Percentiles rank a stretch among this genome's conserved stretches.
These are phyloP conservation scores for Tachycineta bicolor DNA, from an alignment of 2,113 vertebrate species.

Conservation along the genomic window DNA sequence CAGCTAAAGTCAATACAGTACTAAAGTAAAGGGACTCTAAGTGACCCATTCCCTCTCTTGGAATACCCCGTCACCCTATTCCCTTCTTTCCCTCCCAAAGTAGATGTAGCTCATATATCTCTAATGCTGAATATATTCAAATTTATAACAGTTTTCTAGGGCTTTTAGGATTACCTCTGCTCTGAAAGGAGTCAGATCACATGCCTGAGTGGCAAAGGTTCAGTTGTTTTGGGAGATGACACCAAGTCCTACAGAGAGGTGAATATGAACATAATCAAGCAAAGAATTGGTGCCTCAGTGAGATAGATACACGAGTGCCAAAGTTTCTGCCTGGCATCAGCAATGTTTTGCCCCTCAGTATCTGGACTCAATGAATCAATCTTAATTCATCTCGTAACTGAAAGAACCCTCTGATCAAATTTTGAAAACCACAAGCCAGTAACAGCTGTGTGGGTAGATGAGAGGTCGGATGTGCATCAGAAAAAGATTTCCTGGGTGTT, in stretches of 20 bases:
- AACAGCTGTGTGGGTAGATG: slow-evolving; percentile 12
- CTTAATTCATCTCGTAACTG: slow-evolving; percentile 2
- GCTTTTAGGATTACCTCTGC: background rate
- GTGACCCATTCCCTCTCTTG: background rate
- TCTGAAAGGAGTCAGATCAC: slow-evolving; percentile 1
- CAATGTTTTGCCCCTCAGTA: background rate
- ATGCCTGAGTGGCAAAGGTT: background rate
- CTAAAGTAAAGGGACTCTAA: background rate
- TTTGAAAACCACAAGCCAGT: background rate
- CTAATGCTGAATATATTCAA: slow-evolving; percentile 13
- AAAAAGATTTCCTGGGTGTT: slow-evolving; percentile 8
- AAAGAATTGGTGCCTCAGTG: background rate
- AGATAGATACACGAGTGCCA: background rate
- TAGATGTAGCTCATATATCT: background rate
- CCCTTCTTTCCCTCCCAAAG: background rate
- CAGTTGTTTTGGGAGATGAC: background rate
- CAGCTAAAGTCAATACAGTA: background rate
- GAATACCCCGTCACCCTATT: background rate
- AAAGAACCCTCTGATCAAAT: background rate
- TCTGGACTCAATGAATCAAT: background rate
- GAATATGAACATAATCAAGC: background rate
- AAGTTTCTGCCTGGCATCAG: background rate
- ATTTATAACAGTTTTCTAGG: background rate
- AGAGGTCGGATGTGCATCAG: background rate
- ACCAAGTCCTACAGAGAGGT: background rate